Conservation (phyloP, 2,888 invertebrate genomes). For the Tromatobia lineatoria region DNA sequence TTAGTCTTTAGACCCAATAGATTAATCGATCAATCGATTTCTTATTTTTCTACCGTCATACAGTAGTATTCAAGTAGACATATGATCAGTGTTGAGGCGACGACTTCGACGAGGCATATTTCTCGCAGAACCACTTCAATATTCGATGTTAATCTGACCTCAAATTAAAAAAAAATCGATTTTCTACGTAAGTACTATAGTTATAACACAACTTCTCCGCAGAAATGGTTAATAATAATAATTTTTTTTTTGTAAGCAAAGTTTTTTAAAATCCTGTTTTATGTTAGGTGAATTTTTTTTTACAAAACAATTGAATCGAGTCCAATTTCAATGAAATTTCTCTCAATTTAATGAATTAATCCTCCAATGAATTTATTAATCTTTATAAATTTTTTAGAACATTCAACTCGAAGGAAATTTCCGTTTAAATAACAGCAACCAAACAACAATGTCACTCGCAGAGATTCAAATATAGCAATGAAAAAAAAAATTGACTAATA, state of each 20-base stretch:
- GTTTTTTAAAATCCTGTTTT: too few species aligned
- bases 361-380: too few species aligned
- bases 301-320: too few species aligned
- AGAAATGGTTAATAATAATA: background rate
- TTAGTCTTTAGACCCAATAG: background rate
- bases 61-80: slow-evolving; percentile 79
- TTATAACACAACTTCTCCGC: background rate
- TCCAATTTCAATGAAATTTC: too few species aligned
- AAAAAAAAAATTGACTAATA: background rate
- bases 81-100: slow-evolving; percentile 79
- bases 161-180: background rate
- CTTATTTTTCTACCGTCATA: slow-evolving; percentile 46
- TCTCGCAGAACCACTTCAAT: slow-evolving; percentile 77
- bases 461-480: too few species aligned
- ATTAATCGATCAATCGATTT: slow-evolving; percentile 17
- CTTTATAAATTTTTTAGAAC: too few species aligned
- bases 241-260: background rate
- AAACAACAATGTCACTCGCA: too few species aligned
- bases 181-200: background rate
- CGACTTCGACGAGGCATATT: slow-evolving; percentile 79
- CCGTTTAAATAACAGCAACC: too few species aligned
- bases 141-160: slow-evolving; percentile 37
- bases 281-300: too few species aligned
- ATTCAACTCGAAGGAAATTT: too few species aligned
- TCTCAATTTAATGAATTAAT: too few species aligned